These are phyloP conservation scores for Drosophila pseudoananassae DNA, from an alignment of 1,140 invertebrate genomes.

Conservation along the genomic window DNA sequence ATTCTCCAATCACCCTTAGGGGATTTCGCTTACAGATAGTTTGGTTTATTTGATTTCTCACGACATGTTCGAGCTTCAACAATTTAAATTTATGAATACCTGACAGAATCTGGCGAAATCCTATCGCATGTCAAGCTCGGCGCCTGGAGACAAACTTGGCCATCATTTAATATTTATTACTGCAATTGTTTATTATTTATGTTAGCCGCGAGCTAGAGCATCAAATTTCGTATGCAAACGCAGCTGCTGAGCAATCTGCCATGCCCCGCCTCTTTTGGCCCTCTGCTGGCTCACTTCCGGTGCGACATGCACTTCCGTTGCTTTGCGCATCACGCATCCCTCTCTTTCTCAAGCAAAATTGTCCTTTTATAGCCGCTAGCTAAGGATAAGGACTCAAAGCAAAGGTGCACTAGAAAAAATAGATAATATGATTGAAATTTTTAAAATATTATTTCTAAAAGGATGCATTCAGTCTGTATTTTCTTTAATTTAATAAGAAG, in stretches of 20 bases:
- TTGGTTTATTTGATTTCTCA: not conserved
- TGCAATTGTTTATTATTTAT: slow-evolving; percentile 68
- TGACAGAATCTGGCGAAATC: slow-evolving; percentile 6
- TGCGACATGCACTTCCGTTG: slow-evolving; percentile 79
- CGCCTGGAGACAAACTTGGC: slow-evolving; percentile 36
- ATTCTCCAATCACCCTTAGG: not conserved
- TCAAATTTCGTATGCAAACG: slow-evolving; percentile 72
- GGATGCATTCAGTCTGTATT: too few relatives aligned
- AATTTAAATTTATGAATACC: slow-evolving; percentile 1
- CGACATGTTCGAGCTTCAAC: not conserved
- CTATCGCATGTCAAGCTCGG: slow-evolving; percentile 27
- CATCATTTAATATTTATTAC: slow-evolving; percentile 64
- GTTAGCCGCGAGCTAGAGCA: slow-evolving; percentile 46
- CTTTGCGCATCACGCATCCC: slow-evolving; percentile 54
- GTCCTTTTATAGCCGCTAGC: slow-evolving; percentile 48
- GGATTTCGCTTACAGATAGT: slow-evolving; percentile 1
- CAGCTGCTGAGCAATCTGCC: slow-evolving; percentile 41
- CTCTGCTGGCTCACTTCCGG: slow-evolving; percentile 49
- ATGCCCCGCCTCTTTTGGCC: not conserved
- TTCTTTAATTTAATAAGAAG: not conserved
- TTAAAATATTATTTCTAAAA: too few relatives aligned
- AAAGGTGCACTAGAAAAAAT: slow-evolving; percentile 15
- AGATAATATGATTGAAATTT: too few relatives aligned
- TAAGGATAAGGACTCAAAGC: slow-evolving; percentile 33
- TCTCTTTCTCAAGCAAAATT: slow-evolving; percentile 47